Evolutionary conservation across 2,797 vertebrate species (phyloP), one percentile per base, ranked within the genome.

Genomic region (Catostomus latipinnis): DNA sequence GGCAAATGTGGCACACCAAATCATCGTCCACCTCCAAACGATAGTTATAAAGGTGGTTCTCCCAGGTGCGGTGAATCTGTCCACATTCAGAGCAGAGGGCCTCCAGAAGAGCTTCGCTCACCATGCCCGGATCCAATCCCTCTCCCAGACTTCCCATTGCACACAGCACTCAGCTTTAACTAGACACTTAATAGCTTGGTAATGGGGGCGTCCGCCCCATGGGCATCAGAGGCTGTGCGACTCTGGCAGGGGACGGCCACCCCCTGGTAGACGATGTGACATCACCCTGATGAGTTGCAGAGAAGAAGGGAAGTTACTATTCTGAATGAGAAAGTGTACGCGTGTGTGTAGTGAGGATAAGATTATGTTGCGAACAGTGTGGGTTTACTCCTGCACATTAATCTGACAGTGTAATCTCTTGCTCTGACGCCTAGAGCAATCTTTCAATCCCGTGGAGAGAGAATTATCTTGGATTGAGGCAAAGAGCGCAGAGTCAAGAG

Each of bases 41-140:
- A 88, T 99, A 99, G 90, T 99, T 98, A 89, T 97, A 99, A 58
- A 99, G 93, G 87, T 99, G 98, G 90, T 98, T 98, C 90, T 99
- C 98, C 91, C 95, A 93, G 74, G 94, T 92, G 92, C 96, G 97
- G 87, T 99, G 98, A 90, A 97, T 96, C 90, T 99, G 97, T 86
- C 98, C 98, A 67, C 98, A 99, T 84, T 97, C 97, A 0, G 95
- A 93, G 90, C 98, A 99, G 86, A 96, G 89, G 16, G 95, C 94
- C 74, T 98, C 96, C 90, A 95, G 89, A 56, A 94, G 92, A 4
- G 95, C 91, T 78, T 96, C 95, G 84, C 91, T 92, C n/a, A 96
- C 95, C 87, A 91, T 93, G 8, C 87, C 74, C 0, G 93, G 90
- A 78, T 93, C 93, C 88, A 95, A 93, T 86, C 98, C 96, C 0